Percentiles rank a stretch among this genome's conserved stretches.
Conservation (phyloP, 2,797 vertebrate genomes). For the Picus viridis region DNA sequence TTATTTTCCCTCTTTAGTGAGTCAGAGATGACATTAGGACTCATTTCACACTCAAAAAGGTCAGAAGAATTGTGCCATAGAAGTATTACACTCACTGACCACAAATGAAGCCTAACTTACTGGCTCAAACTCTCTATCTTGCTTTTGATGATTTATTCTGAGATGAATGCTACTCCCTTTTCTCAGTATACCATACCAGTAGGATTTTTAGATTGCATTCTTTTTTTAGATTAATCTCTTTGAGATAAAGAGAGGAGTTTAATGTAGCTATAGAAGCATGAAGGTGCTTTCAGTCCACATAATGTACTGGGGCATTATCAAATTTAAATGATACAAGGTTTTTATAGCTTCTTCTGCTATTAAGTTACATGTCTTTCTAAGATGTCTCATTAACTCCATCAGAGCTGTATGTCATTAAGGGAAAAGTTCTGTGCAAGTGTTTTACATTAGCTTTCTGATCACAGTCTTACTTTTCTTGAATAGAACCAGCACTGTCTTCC, state of each 20-base stretch:
- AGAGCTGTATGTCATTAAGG: not conserved
- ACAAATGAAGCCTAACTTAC: not conserved
- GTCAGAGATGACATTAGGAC: not conserved
- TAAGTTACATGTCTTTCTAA: not conserved
- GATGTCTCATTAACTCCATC: constrained; percentile 26
- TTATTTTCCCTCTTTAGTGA: not conserved
- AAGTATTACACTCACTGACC: not conserved
- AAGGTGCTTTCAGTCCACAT: not conserved
- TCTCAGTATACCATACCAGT: not conserved
- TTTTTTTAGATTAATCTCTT: not conserved
- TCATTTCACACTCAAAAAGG: not conserved
- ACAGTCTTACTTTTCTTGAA: not conserved
- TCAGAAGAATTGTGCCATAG: not conserved
- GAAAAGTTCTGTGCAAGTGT: constrained; percentile 4
- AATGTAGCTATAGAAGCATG: not conserved
- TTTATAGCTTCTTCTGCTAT: constrained; percentile 25
- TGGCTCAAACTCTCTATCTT: not conserved
- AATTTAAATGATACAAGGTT: constrained; percentile 8
- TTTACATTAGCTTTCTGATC: not conserved
- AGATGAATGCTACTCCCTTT: not conserved
- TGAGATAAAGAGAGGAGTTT: not conserved
- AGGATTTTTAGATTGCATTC: not conserved
- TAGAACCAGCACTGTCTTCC: not conserved
- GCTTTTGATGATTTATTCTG: not conserved
- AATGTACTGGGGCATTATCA: constrained; percentile 1